Percentiles rank a stretch among this genome's conserved stretches.
Evolutionary conservation across 2,888 invertebrate genomes (phyloP).

Genomic region (Trilocha varians): DNA sequence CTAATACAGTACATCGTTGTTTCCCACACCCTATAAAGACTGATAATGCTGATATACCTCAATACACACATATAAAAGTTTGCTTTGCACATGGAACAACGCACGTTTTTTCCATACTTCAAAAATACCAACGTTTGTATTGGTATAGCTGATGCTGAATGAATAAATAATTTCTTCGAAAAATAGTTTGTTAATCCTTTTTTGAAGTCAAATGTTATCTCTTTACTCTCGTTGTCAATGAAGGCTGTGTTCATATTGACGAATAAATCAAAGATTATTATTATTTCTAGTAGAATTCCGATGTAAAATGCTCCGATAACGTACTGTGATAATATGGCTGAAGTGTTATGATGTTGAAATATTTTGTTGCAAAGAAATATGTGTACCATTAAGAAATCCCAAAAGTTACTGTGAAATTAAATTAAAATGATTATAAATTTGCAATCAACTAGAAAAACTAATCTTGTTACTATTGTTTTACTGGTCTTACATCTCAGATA

Average conservation of each 20-base stretch:
- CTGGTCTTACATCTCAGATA: no score
- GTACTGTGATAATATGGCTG: conserved; percentile 12
- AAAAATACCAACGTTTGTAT: conserved; percentile 21
- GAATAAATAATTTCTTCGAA: conserved; percentile 23
- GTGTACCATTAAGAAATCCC: conserved; percentile 19
- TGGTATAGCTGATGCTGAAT: conserved; percentile 24
- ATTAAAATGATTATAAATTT: no score
- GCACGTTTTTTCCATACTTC: conserved; percentile 18
- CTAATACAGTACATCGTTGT: conserved; percentile 15
- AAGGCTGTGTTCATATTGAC: conserved; percentile 23
- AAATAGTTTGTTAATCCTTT: conserved; percentile 19
- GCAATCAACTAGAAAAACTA: no score
- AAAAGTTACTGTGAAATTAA: conserved; percentile 21
- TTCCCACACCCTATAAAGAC: conserved; percentile 20
- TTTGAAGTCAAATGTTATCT: conserved; percentile 16
- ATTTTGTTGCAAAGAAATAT: conserved; percentile 14
- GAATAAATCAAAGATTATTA: conserved; percentile 20
- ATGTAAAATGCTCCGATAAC: conserved; percentile 10
- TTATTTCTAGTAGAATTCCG: conserved; percentile 14
- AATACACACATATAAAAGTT: conserved; percentile 17
- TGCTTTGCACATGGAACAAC: conserved; percentile 18
- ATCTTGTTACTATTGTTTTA: no score
- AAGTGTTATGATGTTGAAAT: conserved; percentile 19
- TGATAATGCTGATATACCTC: conserved; percentile 16
- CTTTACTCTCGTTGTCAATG: conserved; percentile 13